A percentile compares a stretch with the other conserved stretches of the same genome.
Evolutionary conservation across 2,113 vertebrate genomes (phyloP).

Genomic region (Dermatemys mawii): DNA sequence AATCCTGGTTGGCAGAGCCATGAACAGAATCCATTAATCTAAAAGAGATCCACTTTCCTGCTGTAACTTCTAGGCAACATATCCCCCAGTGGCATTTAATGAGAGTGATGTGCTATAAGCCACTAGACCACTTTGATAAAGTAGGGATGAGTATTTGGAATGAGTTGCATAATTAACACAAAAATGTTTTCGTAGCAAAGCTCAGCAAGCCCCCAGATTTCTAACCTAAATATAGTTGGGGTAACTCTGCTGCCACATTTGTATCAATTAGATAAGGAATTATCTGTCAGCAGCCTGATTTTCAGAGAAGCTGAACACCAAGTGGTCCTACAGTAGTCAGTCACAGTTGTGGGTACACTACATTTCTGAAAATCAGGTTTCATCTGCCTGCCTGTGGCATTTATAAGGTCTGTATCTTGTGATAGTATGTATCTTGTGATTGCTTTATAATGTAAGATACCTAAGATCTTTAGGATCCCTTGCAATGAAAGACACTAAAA

Average conservation of each 20-base stretch:
- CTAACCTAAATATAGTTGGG: neutral
- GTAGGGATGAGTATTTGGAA: neutral
- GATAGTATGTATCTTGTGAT: neutral
- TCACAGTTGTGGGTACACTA: neutral
- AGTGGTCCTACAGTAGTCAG: neutral
- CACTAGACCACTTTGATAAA: neutral
- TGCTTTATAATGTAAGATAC: neutral
- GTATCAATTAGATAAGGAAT: neutral
- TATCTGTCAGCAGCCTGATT: neutral
- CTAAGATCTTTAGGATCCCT: neutral
- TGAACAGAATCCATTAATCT: neutral
- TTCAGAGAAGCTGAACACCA: neutral
- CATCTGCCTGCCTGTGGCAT: neutral
- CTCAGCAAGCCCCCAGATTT: no score
- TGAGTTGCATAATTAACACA: neutral
- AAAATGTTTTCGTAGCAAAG: neutral
- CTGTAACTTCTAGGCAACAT: neutral
- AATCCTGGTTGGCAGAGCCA: neutral
- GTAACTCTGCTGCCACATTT: neutral
- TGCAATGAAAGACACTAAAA: neutral
- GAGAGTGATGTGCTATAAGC: neutral
- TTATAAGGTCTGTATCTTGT: neutral
- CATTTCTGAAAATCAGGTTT: neutral
- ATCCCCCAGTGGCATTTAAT: neutral
- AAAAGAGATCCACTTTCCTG: neutral